phyloP scores from a whole-genome alignment of 2,888 invertebrate species.

The Thalpophila matura region DNA sequence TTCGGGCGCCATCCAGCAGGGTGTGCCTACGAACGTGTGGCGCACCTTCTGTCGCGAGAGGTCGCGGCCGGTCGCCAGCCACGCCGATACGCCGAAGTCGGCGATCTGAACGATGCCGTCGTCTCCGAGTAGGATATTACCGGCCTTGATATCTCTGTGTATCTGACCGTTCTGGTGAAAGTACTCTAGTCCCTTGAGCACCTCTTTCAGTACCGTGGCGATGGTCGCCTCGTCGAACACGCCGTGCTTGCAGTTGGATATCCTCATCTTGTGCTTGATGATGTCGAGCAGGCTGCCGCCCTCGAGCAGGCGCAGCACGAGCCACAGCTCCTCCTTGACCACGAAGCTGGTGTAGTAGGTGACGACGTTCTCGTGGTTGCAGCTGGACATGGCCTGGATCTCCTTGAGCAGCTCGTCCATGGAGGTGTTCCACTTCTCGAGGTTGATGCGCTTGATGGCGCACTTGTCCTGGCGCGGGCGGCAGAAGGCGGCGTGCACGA shows the following conservation, averaged over 20 bases:
- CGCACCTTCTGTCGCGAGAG: conserved; percentile 98
- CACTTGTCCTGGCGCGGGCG: conserved; percentile 98
- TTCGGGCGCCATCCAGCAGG: conserved; percentile 99
- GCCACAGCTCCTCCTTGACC: conserved; percentile 99
- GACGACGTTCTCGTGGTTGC: conserved; percentile 99
- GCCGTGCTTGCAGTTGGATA: conserved; percentile 97
- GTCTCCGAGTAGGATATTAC: conserved; percentile 97
- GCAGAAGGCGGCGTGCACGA: conserved; percentile 99
- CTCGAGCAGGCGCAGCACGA: conserved; percentile 98
- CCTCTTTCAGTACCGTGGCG: conserved; percentile 98
- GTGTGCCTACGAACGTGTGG: conserved; percentile 99
- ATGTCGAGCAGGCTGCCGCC: conserved; percentile 97
- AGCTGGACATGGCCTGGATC: conserved; percentile 99
- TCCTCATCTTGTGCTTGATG: conserved; percentile 98
- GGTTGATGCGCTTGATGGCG: conserved; percentile 99
- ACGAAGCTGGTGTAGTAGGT: conserved; percentile 99
- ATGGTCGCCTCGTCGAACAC: conserved; percentile 99
- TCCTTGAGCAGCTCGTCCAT: conserved; percentile 99
- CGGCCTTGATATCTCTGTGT: conserved; percentile 93
- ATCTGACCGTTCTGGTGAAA: conserved; percentile 99
- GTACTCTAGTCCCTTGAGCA: conserved; percentile 99
- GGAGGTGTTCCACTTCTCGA: conserved; percentile 99
- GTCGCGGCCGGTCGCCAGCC: conserved; percentile 99
- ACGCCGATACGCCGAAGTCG: conserved; percentile 99
- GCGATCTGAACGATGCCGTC: conserved; percentile 99